Base-by-base conservation (phyloP, 2,888 invertebrate species). In the Drosophila anomalata region DNA sequence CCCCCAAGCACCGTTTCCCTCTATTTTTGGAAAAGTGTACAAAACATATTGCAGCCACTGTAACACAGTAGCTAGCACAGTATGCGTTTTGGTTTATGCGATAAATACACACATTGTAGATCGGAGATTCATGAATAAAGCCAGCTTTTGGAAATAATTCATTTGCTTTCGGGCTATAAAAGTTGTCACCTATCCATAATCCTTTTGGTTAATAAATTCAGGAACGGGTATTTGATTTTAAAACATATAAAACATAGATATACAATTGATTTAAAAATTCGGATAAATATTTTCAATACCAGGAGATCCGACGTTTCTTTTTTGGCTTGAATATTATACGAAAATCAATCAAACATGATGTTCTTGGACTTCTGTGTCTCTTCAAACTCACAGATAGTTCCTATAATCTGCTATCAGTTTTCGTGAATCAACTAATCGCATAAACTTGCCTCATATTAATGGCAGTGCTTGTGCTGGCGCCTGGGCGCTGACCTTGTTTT, bases 21-120 rank as follows among this genome's bases (percentile, higher is more conserved):
- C 54, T 67, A 65, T 59, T 71, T 80, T 84, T 70, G 84, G 82
- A 75, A 77, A 83, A 83, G 75, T 74, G 71, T 77, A 71, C 76
- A 69, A 63, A 84, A 81, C 87, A 81, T 74, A 78, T 79, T 72
- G 72, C 77, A 59, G 62, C 50, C 73, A 84, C 65, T 70, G 68
- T 61, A 50, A 33, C 72, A 48, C 72, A 50, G 56, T 48, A 12
- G n/a, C 41, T 41, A 14, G 17, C 41, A 41, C 41, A 22, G 44
- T 22, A 2, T 44, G 20, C 12, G 44, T 44, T 44, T n/a, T 33
- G 55, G 65, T 72, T 70, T 57, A 58, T 67, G 73, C 47, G 52
- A 61, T 61, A 69, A 51, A 61, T 69, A 59, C 11, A n/a, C 8
- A 29, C 22, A 57, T 12, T 9, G 22, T 12, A 14, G 36, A 46